Evolutionary conservation across 2,113 vertebrate species (phyloP).

Genomic region (Orientallactaga bullata): DNA sequence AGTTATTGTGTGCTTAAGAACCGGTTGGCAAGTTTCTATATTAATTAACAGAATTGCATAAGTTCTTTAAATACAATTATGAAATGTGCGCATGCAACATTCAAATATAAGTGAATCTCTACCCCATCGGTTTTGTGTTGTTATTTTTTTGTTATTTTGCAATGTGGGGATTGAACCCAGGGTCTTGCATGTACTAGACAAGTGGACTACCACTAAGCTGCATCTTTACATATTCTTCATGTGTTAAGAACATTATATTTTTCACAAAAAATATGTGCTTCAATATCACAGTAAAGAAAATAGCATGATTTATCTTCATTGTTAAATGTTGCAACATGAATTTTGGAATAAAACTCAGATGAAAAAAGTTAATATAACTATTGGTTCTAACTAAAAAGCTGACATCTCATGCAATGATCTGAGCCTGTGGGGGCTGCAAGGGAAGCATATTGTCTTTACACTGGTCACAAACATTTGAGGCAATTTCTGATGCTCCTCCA

Average conservation of each 20-base stretch:
- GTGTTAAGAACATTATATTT: neutral
- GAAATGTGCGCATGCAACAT: neutral
- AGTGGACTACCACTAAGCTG: neutral
- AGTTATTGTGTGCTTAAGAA: neutral
- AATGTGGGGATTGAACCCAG: neutral
- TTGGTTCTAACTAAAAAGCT: constrained; percentile 9
- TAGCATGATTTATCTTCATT: neutral
- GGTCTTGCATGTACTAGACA: neutral
- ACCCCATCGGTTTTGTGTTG: neutral
- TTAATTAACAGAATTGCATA: neutral
- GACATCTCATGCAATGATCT: neutral
- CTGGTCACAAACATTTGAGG: neutral
- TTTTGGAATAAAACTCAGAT: neutral
- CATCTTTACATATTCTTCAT: too few relatives aligned
- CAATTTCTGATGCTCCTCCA: neutral
- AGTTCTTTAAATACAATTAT: neutral
- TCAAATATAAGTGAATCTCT: neutral
- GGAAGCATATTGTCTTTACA: neutral
- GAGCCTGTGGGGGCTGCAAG: neutral
- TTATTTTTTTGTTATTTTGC: neutral
- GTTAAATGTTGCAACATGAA: neutral
- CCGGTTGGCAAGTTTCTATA: neutral
- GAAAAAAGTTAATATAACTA: neutral
- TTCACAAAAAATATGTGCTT: neutral
- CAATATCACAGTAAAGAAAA: neutral